Base-by-base conservation (phyloP, 2,888 invertebrate species). In the Koerneria pararmatus region DNA sequence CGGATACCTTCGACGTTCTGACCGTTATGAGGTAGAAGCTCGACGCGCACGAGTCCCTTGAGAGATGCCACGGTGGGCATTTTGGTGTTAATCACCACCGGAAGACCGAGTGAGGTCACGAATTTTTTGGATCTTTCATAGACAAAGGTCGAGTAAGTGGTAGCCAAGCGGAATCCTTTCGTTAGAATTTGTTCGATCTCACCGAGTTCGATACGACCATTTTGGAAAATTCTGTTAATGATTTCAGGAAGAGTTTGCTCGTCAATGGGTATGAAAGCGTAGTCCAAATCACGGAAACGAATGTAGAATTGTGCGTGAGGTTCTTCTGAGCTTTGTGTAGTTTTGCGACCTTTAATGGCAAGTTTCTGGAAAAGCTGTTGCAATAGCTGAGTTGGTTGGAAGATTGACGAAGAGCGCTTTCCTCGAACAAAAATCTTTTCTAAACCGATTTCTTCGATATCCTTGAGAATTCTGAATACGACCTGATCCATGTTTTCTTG, bases 61-160 rank as follows among this genome's bases (percentile, higher is more conserved):
- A 66, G 2, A 37, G 71, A 67, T 60, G 69, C 27, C 32, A 75
- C 58, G 27, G 70, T 69, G 61, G 75, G 75, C 35, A 70, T 54
- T 62, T 71, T 71, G 54, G 62, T 59, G 24, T 71, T 53, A 63
- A 72, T 49, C 35, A 64, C 63, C 31, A 80, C 67, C 35, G 80
- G 80, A 22, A 76, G 41, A 65, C 79, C 79, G 66, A 73, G 37
- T 24, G 75, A 71, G 54, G 78, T 76, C 37, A 78, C 76, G 62
- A 79, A 58, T 32, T 66, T 68, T 54, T 66, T 66, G 48, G 64
- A 63, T 27, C 64, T 37, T 62, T 74, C 70, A 64, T 69, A 70
- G 66, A 73, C 56, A 69, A 60, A 74, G 35, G 70, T 62, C 37
- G 72, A 72, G 66, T 49, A 22, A 37, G 35, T 31, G 56, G 48